Conservation (phyloP, 2,888 invertebrate species). For the Didymodactylos carnosus region DNA sequence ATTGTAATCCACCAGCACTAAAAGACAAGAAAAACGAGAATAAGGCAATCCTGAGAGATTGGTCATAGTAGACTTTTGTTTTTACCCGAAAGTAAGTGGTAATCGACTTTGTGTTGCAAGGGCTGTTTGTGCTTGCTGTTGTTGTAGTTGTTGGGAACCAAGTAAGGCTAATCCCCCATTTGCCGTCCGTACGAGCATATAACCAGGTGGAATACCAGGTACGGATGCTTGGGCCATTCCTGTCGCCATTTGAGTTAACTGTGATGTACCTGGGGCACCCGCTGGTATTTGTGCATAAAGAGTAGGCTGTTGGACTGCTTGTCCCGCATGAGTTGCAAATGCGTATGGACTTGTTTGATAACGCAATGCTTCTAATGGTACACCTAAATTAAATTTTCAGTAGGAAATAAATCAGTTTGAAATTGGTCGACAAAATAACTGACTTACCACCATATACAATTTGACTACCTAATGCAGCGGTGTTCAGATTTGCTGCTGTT, state of each 20-base stretch:
- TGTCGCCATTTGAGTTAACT: not conserved
- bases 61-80: too few relatives aligned
- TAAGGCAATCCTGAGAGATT: too few relatives aligned
- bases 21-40: too few relatives aligned
- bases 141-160: too few relatives aligned
- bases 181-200: not conserved
- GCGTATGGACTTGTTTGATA: not conserved
- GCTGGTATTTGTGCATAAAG: not conserved
- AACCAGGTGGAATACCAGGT: not conserved
- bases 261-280: not conserved
- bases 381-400: not conserved
- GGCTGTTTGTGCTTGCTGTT: not conserved
- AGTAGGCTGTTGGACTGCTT: not conserved
- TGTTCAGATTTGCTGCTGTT: not conserved
- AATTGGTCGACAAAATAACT: too few relatives aligned
- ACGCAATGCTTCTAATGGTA: not conserved
- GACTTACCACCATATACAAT: not conserved
- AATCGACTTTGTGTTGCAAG: not conserved
- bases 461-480: not conserved
- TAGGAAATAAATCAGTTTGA: not conserved
- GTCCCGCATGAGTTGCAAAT: conserved; percentile 2
- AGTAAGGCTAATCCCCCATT: not conserved
- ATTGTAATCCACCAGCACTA: not conserved
- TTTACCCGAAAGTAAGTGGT: not conserved
- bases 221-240: too few relatives aligned